Percentiles rank a stretch among this genome's conserved stretches.
Conservation (phyloP, 2,888 invertebrate species). For the Stenichneumon culpator region DNA sequence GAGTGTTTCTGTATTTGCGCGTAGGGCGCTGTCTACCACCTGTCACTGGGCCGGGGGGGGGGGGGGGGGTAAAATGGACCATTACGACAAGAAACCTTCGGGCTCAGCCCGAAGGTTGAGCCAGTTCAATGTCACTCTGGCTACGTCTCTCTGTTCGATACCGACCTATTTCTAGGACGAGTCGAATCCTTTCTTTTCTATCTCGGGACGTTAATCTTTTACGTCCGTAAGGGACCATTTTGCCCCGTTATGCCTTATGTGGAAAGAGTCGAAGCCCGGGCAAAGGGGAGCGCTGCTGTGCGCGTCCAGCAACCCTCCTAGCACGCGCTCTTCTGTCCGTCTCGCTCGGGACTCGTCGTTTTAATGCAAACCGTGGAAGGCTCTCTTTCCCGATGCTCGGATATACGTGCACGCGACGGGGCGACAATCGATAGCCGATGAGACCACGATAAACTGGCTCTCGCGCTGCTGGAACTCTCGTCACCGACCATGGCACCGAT, state of each 20-base stretch:
- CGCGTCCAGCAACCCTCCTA: conserved; percentile 8
- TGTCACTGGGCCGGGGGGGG: no score
- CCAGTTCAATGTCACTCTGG: neutral
- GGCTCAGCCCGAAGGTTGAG: neutral
- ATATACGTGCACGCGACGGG: conserved; percentile 53
- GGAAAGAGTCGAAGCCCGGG: neutral
- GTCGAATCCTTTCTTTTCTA: neutral
- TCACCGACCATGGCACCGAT: conserved; percentile 55
- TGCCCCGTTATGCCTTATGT: neutral
- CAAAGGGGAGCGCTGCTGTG: conserved; percentile 3
- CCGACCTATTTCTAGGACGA: neutral
- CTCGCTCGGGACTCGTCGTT: conserved; percentile 74
- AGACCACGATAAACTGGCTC: conserved; percentile 68
- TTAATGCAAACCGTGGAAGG: conserved; percentile 72
- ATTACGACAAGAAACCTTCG: neutral
- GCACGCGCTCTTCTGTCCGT: conserved; percentile 12
- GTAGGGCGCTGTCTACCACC: conserved; percentile 27
- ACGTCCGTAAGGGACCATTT: neutral
- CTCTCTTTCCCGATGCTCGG: conserved; percentile 39
- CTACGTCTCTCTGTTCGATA: neutral
- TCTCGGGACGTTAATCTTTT: neutral
- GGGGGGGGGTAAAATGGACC: neutral
- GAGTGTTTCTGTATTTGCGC: conserved; percentile 32
- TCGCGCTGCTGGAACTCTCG: conserved; percentile 60
- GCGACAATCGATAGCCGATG: conserved; percentile 72